Evolutionary conservation across 2,797 vertebrate genomes (phyloP).

Genomic region (Sphaeramia orbicularis): DNA sequence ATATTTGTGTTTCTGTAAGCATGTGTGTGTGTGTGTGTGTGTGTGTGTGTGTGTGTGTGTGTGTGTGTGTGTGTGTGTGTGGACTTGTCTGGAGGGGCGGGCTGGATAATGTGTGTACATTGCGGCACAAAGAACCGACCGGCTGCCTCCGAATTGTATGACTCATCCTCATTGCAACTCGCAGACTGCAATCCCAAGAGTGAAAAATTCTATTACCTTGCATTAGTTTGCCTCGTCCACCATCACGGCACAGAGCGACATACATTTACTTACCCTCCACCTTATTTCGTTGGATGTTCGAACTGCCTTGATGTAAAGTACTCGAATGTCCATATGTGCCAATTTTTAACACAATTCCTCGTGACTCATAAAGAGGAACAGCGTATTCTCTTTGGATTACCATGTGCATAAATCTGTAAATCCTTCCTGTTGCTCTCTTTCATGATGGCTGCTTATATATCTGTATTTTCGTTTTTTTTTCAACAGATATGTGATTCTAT

Average conservation of each 20-base stretch:
- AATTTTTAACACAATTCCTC: conserved; percentile 51
- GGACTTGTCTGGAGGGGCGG: conserved; percentile 32
- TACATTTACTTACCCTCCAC: conserved; percentile 23
- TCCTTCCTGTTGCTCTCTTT: conserved; percentile 44
- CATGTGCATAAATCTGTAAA: conserved; percentile 53
- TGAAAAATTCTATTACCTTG: conserved; percentile 67
- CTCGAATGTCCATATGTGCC: conserved; percentile 39
- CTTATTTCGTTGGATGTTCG: conserved; percentile 18
- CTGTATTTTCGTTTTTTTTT: conserved; percentile 37
- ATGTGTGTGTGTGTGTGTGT: conserved; percentile 12
- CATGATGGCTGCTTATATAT: conserved; percentile 25
- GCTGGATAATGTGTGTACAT: conserved; percentile 64
- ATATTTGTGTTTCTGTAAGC: conserved; percentile 4
- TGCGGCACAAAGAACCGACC: conserved; percentile 66
- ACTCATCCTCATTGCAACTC: conserved; percentile 76
- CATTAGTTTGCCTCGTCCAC: conserved; percentile 65
- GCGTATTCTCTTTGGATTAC: conserved; percentile 40
- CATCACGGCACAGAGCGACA: conserved; percentile 44
- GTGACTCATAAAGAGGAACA: conserved; percentile 64
- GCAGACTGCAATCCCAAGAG: conserved; percentile 62
- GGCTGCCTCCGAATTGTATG: conserved; percentile 71
- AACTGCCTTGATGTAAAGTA: conserved; percentile 37
- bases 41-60: conserved; percentile 14
- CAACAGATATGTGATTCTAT: conserved; percentile 22
- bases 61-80: conserved; percentile 14